Base-by-base conservation (phyloP, 2,888 invertebrate species). In the Drosophila incognita region DNA sequence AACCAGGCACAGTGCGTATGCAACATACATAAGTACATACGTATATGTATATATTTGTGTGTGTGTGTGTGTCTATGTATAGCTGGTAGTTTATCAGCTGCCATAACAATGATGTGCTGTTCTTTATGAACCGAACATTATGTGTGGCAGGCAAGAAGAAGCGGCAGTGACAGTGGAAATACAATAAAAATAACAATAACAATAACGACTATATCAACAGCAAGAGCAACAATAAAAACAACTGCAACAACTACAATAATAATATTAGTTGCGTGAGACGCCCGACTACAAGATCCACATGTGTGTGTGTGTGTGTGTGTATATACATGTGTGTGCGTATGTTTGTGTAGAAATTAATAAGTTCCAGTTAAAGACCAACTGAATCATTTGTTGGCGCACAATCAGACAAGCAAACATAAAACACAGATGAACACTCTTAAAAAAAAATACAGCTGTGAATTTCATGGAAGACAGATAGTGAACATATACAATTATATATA, bases 321-420 rank as follows among this genome's bases (percentile, higher is more conserved):
- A 2, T 29, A 1, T 29, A n/a, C 18, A 13, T 36, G 52, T 46
- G 24, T 49, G 65, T 52, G 29, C 13, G 35, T 54, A 51, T 81
- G 64, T 72, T 58, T 79, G 69, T 75, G 62, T 81, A 52, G 80
- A 81, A 82, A 81, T 81, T 82, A 81, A 79, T 82, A 81, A 82
- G 80, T 81, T 81, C 71, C 76, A 82, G 83, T 82, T 81, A 81
- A 82, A 79, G 76, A 81, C 69, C 83, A 81, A 82, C 83, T 81
- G 80, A 81, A 83, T 82, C 81, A 81, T 82, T 81, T 81, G 79
- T 73, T 76, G 79, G 73, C 79, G 67, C 64, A 81, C 82, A 81
- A 81, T 79, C 79, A 76, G 82, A 79, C 82, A 74, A 80, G 56
- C 68, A 80, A 78, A 74, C 71, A 78, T 69, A 65, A 65, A 70